Base-by-base conservation (phyloP, 1,140 invertebrate genomes). In the Galleria mellonella region DNA sequence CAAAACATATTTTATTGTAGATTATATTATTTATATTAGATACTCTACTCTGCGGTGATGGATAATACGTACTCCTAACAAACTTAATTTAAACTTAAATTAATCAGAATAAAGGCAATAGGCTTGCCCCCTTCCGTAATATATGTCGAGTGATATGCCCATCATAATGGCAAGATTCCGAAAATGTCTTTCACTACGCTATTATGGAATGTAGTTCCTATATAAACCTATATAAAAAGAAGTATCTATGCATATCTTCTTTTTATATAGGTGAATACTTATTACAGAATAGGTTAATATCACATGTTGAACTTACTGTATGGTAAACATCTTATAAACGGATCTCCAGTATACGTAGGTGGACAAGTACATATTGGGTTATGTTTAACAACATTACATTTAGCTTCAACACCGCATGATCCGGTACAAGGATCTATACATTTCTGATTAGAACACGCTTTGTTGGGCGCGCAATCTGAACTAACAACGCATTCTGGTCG, bases 351-450 rank as follows among this genome's bases (percentile, higher is more conserved):
- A 50, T 87, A 88, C 47, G 86, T 84, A 10, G 76, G 65, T 40
- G 88, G 88, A 68, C 92, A 93, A 48, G 75, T 87, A 63, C 91
- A 92, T 46, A 91, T 89, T 4, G 91, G 89, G 64, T 89, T 89
- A 62, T 92, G 92, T 72, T 90, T 90, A 14, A 90, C 78, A 4
- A 91, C 89, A 54, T 85, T 71, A 65, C 91, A 92, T 43, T 84
- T 72, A 7, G 91, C 90, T 48, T 87, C 83, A n/a, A 89, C 71
- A 7, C 91, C 91, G 70, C 91, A 93, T 6, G 89, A 88, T 42
- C 89, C 90, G 23, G 82, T 82, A 53, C 90, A 92, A 14, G 91
- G 91, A 61, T 91, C 83, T 27, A 87, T 83, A 71, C 89, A 91
- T 82, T 89, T 91, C 54, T 90, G 87, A 62, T 90, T 89, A 44